Conservation (phyloP, 2,888 invertebrate genomes). For the Drosophila testacea region DNA sequence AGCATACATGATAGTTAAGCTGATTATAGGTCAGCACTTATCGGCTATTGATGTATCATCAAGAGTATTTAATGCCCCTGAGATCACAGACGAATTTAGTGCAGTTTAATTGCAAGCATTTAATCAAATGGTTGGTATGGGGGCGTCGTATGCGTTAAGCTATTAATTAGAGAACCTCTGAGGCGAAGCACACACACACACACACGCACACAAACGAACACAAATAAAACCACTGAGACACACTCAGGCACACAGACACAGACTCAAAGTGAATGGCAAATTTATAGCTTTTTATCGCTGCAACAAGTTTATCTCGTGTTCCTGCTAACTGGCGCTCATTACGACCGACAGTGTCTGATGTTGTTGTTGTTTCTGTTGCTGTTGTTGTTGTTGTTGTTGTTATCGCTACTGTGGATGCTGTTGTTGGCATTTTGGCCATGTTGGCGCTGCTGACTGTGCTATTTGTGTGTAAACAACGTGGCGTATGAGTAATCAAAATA, state of each 20-base stretch:
- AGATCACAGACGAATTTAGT: slow-evolving; percentile 58
- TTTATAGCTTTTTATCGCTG: slow-evolving; percentile 75
- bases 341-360: slow-evolving; percentile 40
- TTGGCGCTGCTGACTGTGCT: slow-evolving; percentile 46
- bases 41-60: slow-evolving; percentile 8
- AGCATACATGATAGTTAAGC: neutral
- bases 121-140: slow-evolving; percentile 36
- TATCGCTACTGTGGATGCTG: slow-evolving; percentile 10
- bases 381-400: slow-evolving; percentile 20
- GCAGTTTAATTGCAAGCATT: slow-evolving; percentile 73
- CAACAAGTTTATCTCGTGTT: slow-evolving; percentile 77
- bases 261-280: slow-evolving; percentile 57
- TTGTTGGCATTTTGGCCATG: slow-evolving; percentile 36
- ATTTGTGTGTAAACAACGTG: slow-evolving; percentile 48
- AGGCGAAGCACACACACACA: slow-evolving; percentile 24
- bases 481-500: slow-evolving; percentile 57
- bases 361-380: slow-evolving; percentile 9
- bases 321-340: slow-evolving; percentile 72
- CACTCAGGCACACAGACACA: neutral
- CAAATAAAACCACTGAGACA: neutral
- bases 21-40: slow-evolving; percentile 11
- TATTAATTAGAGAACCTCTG: slow-evolving; percentile 66
- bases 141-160: slow-evolving; percentile 51
- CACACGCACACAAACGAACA: slow-evolving; percentile 12
- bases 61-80: slow-evolving; percentile 18